phyloP scores from a whole-genome alignment of 2,888 invertebrate genomes.

The Sinodicranocentrus sp. region DNA sequence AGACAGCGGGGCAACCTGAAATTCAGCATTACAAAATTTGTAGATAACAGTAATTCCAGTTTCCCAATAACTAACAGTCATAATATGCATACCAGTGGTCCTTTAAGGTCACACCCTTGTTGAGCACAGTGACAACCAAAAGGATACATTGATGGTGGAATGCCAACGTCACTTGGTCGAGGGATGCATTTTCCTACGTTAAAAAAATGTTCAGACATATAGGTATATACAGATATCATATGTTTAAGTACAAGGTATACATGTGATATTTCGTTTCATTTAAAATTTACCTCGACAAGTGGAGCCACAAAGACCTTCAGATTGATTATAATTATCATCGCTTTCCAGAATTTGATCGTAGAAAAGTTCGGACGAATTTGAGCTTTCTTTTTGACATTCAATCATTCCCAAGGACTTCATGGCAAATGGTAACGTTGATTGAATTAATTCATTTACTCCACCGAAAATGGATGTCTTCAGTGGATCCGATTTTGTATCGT shows the following conservation, averaged over 20 bases:
- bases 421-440: conserved; percentile 40
- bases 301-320: conserved; percentile 45
- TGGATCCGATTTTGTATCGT: too few relatives aligned
- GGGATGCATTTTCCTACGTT: conserved; percentile 38
- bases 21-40: too few relatives aligned
- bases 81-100: conserved; percentile 28
- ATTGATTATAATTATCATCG: conserved; percentile 25
- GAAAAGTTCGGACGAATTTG: conserved; percentile 17
- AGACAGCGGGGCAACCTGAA: conserved; percentile 50
- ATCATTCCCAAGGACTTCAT: conserved; percentile 47
- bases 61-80: not conserved
- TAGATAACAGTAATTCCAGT: not conserved
- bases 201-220: too few relatives aligned
- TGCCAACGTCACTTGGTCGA: conserved; percentile 31
- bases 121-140: conserved; percentile 47
- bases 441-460: not conserved
- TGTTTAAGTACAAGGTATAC: too few relatives aligned
- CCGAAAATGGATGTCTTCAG: too few relatives aligned
- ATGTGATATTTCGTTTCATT: too few relatives aligned
- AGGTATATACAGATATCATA: too few relatives aligned
- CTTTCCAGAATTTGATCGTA: conserved; percentile 43
- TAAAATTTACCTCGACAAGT: conserved; percentile 47
- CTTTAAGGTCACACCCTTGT: conserved; percentile 42
- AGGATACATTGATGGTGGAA: conserved; percentile 43
- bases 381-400: conserved; percentile 41